phyloP scores from a whole-genome alignment of 2,888 invertebrate genomes.

The Brachyopa scutellaris region DNA sequence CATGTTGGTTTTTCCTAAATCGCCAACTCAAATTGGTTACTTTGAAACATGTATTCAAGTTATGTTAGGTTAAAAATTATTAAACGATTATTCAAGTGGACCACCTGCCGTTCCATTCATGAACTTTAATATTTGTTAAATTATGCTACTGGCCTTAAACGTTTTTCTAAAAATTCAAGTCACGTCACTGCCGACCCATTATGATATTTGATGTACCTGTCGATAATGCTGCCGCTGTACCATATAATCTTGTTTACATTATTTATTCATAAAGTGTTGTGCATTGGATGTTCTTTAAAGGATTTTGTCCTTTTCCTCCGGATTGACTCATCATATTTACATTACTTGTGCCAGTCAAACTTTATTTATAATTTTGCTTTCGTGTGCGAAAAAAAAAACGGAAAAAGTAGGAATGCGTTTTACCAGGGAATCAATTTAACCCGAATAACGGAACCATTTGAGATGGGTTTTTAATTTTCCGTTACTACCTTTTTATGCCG shows the following conservation, averaged over 20 bases:
- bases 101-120: background rate
- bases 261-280: constrained; percentile 64
- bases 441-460: constrained; percentile 2
- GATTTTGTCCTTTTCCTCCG: constrained; percentile 48
- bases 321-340: constrained; percentile 44
- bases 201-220: constrained; percentile 60
- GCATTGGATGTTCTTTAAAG: constrained; percentile 54
- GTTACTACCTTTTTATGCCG: background rate
- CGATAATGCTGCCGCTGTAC: constrained; percentile 29
- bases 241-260: constrained; percentile 50
- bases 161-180: constrained; percentile 22
- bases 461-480: constrained; percentile 37
- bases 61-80: background rate
- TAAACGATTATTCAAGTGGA: background rate
- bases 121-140: constrained; percentile 29
- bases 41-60: background rate
- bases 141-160: background rate
- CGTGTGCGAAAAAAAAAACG: background rate
- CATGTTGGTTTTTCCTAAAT: background rate
- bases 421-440: constrained; percentile 15
- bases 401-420: background rate
- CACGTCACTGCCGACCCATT: constrained; percentile 53
- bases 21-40: background rate
- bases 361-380: constrained; percentile 25
- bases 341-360: constrained; percentile 31